Evolutionary conservation across 2,888 invertebrate species (phyloP), one percentile per base, ranked within the genome.

Genomic region (Parnassius glacialis): DNA sequence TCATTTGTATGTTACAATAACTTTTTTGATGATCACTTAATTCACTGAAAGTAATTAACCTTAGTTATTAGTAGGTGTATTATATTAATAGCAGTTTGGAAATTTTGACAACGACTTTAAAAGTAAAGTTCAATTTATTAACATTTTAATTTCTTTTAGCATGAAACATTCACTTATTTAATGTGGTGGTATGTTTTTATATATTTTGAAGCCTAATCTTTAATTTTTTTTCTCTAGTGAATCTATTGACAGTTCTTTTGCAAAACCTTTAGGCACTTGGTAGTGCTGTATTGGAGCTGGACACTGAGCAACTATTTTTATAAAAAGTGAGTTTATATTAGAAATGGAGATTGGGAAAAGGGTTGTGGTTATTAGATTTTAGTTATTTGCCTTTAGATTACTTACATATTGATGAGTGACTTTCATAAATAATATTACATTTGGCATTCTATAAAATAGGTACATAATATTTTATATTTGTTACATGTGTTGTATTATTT

Each of bases 221-320:
- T 64, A 71, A 75, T 76, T 78, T 79, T 78, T 80, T 74, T 76
- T 74, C 70, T 71, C 65, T 78, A 76, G 80, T 80, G 79, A 73
- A 70, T 67, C 80, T 80, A 74, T 78, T 76, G 74, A 78, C 82
- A 80, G 76, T 74, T 74, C 68, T 75, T 72, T 78, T 73, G 67
- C 74, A 67, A 70, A 72, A 34, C 34, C 34, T 34, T 34, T 34
- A 34, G 34, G 34, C 71, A 72, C 71, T 79, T 70, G 74, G 78
- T 79, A 75, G 79, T 74, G 71, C 72, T 73, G 69, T 74, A 74
- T 72, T 68, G 75, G 73, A 67, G 71, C 74, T 64, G 74, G 71
- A 72, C 73, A 75, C 70, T 73, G 34, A 34, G 61, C 74, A 68
- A 68, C 71, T 67, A 62, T 73, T 69, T 67, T 57, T 58, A 64